Conservation (phyloP, 2,113 vertebrate species). For the Spheniscus mendiculus region DNA sequence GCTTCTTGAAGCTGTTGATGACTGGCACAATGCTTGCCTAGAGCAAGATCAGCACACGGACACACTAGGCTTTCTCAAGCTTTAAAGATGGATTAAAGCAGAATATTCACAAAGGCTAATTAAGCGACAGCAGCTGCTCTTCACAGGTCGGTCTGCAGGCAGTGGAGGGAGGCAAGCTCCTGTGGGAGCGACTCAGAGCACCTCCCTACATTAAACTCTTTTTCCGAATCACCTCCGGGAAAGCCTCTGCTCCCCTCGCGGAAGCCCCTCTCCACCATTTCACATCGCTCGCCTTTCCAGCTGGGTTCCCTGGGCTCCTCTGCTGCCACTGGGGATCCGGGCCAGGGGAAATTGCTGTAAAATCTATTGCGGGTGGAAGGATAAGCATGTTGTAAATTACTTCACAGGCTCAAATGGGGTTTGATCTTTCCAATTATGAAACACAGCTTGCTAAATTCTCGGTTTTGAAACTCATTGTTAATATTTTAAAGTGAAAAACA, state of each 20-base stretch:
- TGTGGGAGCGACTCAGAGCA: background rate
- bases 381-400: background rate
- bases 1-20: background rate
- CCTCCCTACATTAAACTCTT: background rate
- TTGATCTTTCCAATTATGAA: slow-evolving; percentile 5
- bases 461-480: slow-evolving; percentile 15
- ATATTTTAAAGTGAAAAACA: slow-evolving; percentile 36
- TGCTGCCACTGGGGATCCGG: background rate
- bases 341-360: background rate
- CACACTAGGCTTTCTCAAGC: background rate
- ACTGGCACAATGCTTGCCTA: background rate
- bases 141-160: background rate
- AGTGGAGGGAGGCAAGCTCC: background rate
- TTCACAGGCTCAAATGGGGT: background rate
- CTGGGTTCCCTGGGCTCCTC: background rate
- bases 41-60: background rate
- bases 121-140: background rate
- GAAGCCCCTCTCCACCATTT: background rate
- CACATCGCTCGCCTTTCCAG: background rate
- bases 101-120: slow-evolving; percentile 4
- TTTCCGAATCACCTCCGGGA: background rate
- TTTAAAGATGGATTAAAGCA: slow-evolving; percentile 3
- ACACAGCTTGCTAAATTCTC: background rate
- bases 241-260: accelerated
- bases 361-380: background rate